Conservation (phyloP, 2,113 vertebrate genomes). For the Anolis sagrei region DNA sequence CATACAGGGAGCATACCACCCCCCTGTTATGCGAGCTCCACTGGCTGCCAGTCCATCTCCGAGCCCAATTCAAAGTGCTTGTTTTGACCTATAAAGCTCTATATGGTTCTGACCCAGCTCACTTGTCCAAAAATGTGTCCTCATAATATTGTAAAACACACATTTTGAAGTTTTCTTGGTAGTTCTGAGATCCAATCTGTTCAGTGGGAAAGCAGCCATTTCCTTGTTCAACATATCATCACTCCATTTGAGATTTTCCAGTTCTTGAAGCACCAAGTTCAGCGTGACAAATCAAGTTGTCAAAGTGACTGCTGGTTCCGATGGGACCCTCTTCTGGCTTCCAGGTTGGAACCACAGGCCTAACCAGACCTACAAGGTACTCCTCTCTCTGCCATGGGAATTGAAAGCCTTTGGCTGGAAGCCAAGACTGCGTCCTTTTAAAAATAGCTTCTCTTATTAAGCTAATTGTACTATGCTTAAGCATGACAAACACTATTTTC, state of each 20-base stretch:
- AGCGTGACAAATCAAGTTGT: slow-evolving; percentile 21
- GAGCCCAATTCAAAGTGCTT: too few relatives aligned
- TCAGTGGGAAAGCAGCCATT: neutral
- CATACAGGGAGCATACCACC: too few relatives aligned
- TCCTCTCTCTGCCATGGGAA: neutral
- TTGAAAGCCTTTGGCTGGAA: neutral
- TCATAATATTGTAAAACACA: neutral
- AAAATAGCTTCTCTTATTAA: slow-evolving; percentile 36
- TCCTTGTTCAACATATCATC: neutral
- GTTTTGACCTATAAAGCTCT: too few relatives aligned
- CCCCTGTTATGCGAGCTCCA: too few relatives aligned
- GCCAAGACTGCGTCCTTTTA: neutral
- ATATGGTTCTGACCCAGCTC: too few relatives aligned
- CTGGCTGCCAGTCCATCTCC: too few relatives aligned
- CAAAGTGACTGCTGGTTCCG: neutral
- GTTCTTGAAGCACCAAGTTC: neutral
- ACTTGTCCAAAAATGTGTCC: neutral
- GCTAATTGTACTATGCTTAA: slow-evolving; percentile 4
- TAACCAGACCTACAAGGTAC: slow-evolving; percentile 20
- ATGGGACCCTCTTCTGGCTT: neutral
- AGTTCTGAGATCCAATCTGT: neutral
- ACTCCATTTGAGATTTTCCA: neutral
- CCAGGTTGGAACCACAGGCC: neutral
- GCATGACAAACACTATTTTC: slow-evolving; percentile 19
- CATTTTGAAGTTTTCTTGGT: neutral